Evolutionary conservation across 2,113 vertebrate species (phyloP), one percentile per base, ranked within the genome.

Genomic region (Willisornis vidua): DNA sequence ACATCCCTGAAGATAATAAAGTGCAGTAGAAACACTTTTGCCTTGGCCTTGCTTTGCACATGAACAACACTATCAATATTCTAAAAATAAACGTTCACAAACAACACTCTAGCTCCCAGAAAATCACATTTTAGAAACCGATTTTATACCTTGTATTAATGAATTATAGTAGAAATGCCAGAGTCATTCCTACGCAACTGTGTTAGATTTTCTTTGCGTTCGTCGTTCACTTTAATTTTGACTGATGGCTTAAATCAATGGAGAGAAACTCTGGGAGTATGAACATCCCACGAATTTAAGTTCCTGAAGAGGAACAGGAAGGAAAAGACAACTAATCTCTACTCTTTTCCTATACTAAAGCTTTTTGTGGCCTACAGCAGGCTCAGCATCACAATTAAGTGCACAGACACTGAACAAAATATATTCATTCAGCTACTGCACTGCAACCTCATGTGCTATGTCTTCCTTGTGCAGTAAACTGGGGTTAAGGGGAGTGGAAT

Each of bases 371-470:
- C 46, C 77, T 68, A 66, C 8, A 57, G 75, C n/a, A 86, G 45
- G 37, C 41, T 75, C 20, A 77, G 43, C 52, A 73, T 19, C 43
- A 76, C 37, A 76, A 41, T 46, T 25, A 62, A 12, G 31, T 54
- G 16, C 35, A 33, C 46, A 49, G 66, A 54, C 11, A 54, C 0
- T 14, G 19, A 90, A 66, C 25, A 58, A 35, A 83, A 82, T 54
- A 85, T 2, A 67, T 3, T 59, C 12, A 52, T 48, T 67, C 73
- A 74, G 17, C 10, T 19, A 73, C 8, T 26, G 26, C 35, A 78
- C n/a, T 73, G 71, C 18, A 65, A n/a, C 8, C 43, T 62, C n/a
- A 54, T 1, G 17, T 10, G 33, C 23, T 66, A 54, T 0, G 0
- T 39, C 63, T 7, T 79, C n/a, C 48, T 58, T 23, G 20, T 49